A percentile compares a stretch with the other conserved stretches of the same genome.
phyloP scores from a whole-genome alignment of 2,113 vertebrate genomes.

The Xiphophorus couchianus region DNA sequence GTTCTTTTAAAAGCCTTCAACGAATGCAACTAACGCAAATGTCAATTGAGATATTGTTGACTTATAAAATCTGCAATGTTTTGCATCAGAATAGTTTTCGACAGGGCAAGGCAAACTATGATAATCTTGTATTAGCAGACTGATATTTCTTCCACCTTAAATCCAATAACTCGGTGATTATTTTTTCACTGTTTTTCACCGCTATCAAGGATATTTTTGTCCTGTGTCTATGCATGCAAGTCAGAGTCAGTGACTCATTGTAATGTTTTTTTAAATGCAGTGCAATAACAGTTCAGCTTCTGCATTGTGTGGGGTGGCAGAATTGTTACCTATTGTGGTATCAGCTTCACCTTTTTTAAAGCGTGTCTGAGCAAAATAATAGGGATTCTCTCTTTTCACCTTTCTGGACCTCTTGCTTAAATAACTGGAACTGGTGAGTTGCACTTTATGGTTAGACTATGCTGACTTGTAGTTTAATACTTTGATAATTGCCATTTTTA shows the following conservation, averaged over 20 bases:
- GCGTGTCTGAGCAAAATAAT: constrained; percentile 14
- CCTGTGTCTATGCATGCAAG: constrained; percentile 67
- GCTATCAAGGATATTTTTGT: constrained; percentile 67
- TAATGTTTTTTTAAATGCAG: constrained; percentile 14
- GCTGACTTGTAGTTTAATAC: constrained; percentile 53
- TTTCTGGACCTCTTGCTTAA: constrained; percentile 46
- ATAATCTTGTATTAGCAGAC: constrained; percentile 40
- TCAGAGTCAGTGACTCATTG: constrained; percentile 32
- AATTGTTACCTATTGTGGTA: neutral
- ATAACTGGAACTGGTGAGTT: constrained; percentile 54
- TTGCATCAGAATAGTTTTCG: constrained; percentile 28
- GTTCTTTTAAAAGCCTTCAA: constrained; percentile 54
- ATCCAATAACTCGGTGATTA: constrained; percentile 61
- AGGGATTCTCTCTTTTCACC: constrained; percentile 28
- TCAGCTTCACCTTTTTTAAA: constrained; percentile 30
- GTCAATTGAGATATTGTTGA: constrained; percentile 16
- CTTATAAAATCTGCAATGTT: constrained; percentile 17
- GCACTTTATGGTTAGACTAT: constrained; percentile 70
- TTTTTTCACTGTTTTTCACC: constrained; percentile 58
- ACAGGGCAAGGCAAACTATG: constrained; percentile 28
- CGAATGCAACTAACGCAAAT: constrained; percentile 29
- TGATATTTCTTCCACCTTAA: constrained; percentile 54
- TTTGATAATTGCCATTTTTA: constrained; percentile 48
- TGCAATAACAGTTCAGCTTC: constrained; percentile 35
- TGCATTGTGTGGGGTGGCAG: constrained; percentile 11